Percentiles rank a stretch among this genome's conserved stretches.
Evolutionary conservation across 1,140 invertebrate species (phyloP).

Genomic region (Rhysida immarginata): DNA sequence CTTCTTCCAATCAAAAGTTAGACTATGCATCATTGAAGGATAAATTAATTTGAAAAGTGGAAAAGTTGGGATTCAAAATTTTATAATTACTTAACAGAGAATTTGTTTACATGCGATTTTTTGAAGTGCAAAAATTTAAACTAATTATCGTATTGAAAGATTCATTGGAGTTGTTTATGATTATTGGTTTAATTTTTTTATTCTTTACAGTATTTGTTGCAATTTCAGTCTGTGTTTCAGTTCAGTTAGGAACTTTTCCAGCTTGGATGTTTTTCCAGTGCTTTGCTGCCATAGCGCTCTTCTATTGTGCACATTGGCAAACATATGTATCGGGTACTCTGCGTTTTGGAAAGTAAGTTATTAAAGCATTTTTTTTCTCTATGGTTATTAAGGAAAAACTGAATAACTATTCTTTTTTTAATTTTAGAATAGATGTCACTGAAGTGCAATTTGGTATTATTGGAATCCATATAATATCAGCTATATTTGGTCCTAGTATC

Average conservation of each 20-base stretch:
- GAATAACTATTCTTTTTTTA: no score
- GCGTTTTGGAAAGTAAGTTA: conserved; percentile 60
- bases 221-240: conserved; percentile 75
- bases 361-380: not conserved
- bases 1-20: no score
- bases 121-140: no score
- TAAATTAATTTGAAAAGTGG: no score
- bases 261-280: conserved; percentile 89
- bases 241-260: conserved; percentile 77
- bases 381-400: not conserved
- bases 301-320: conserved; percentile 99
- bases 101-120: conserved; percentile 6
- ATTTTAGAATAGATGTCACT: conserved; percentile 68
- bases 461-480: conserved; percentile 67
- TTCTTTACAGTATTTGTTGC: conserved; percentile 74
- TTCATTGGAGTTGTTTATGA: no score
- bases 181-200: conserved; percentile 12
- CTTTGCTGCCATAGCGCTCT: conserved; percentile 82
- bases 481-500: conserved; percentile 64
- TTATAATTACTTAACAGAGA: conserved; percentile 1
- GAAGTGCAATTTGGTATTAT: conserved; percentile 95
- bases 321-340: conserved; percentile 92
- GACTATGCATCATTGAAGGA: no score
- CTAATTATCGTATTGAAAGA: no score
- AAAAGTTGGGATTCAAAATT: no score